Evolutionary conservation across 2,888 invertebrate genomes (phyloP), one percentile per base, ranked within the genome.

Genomic region (Acrobasis consociella): DNA sequence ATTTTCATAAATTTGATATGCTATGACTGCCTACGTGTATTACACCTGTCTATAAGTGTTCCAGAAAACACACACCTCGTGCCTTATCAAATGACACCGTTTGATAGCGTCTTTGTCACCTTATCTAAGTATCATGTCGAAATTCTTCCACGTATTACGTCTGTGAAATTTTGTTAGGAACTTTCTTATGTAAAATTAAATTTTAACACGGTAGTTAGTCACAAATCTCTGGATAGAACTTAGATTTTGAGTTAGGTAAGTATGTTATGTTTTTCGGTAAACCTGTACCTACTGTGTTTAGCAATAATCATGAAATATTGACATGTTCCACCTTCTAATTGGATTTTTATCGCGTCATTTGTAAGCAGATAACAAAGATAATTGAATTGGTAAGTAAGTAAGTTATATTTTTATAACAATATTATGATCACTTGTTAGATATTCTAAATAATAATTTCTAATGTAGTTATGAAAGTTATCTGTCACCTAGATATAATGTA

Each of bases 11-110:
- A 13, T 56, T 39, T 42, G 55, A 53, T 38, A 49, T 16, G 31
- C 31, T 31, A 31, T 31, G 31, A 7, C 5, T 22, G 37, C 15
- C 15, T 50, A 17, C 15, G 16, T 52, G 61, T 68, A 63, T 61
- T 71, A 71, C 77, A 75, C 75, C 76, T 77, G 76, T 72, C 74
- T 76, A 72, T 73, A 77, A 75, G 73, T 79, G 84, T 80, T 84
- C 83, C 83, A 86, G 86, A 87, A 86, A 85, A 81, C 83, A 78
- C 84, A 81, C 86, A 86, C 89, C 88, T 86, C 78, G 79, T 72
- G 74, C 75, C 81, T 91, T 91, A 91, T 91, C 91, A 85, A 86
- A 82, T 90, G 91, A 91, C 91, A 91, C 90, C 86, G 85, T 91
- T 91, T 91, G 91, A 91, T 91, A 91, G 86, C 77, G 83, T 76